Conservation (phyloP, 2,888 invertebrate genomes). For the Dendrolimus pini region DNA sequence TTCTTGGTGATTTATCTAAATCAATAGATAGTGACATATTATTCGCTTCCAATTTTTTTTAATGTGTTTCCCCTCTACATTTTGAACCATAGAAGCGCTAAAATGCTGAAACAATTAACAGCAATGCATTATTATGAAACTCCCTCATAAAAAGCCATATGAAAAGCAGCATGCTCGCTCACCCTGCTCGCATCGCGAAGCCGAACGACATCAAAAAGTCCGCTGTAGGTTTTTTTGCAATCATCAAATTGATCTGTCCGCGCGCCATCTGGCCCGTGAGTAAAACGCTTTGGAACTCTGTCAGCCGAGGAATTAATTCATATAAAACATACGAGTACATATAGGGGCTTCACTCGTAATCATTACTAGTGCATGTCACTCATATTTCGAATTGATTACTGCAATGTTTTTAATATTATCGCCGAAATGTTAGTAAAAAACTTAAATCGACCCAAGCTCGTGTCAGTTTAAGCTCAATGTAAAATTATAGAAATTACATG, state of each 20-base stretch:
- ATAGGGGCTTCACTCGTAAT: slow-evolving; percentile 25
- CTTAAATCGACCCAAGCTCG: slow-evolving; percentile 23
- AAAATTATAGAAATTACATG: no score
- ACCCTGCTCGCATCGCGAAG: slow-evolving; percentile 29
- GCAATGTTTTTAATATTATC: not conserved
- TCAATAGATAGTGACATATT: no score
- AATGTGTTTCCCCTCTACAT: no score
- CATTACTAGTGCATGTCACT: not conserved
- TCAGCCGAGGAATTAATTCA: slow-evolving; percentile 74
- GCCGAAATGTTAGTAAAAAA: slow-evolving; percentile 5
- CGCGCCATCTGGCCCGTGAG: slow-evolving; percentile 72
- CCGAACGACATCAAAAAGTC: slow-evolving; percentile 64
- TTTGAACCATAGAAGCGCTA: no score
- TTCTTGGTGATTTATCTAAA: no score
- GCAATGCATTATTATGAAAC: slow-evolving; percentile 12
- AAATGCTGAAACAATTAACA: not conserved
- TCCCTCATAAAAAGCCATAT: slow-evolving; percentile 22
- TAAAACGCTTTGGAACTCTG: slow-evolving; percentile 64
- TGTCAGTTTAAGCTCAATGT: slow-evolving; percentile 27
- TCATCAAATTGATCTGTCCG: slow-evolving; percentile 76
- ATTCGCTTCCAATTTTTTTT: no score
- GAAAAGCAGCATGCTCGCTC: slow-evolving; percentile 35
- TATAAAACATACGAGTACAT: slow-evolving; percentile 58
- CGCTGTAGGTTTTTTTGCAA: slow-evolving; percentile 64
- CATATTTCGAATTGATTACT: slow-evolving; percentile 5